Evolutionary conservation across 2,888 invertebrate genomes (phyloP).

Genomic region (Seira musarum): DNA sequence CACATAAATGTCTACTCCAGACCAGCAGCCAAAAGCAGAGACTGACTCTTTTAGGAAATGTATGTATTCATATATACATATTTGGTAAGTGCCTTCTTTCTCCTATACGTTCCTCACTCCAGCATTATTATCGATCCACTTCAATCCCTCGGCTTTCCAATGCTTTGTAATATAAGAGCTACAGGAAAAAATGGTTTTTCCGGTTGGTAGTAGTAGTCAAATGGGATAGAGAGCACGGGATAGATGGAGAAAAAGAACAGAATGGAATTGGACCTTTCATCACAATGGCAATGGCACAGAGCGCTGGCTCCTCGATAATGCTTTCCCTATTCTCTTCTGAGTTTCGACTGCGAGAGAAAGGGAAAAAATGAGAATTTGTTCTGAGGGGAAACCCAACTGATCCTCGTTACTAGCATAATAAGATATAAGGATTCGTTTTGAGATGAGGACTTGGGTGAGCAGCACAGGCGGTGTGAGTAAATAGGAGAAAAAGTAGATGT

Average conservation of each 20-base stretch:
- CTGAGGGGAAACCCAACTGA: not conserved
- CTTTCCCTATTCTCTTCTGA: not conserved
- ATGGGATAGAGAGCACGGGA: not conserved
- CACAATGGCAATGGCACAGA: conserved; percentile 4
- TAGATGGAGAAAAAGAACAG: conserved; percentile 21
- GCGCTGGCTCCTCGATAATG: not conserved
- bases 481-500: not conserved
- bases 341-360: too few species aligned
- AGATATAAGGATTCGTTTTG: not conserved
- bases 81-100: not conserved
- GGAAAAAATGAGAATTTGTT: not conserved
- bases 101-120: not conserved
- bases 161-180: conserved; percentile 8
- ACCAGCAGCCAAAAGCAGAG: too few species aligned
- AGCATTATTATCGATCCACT: conserved; percentile 55
- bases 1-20: not conserved
- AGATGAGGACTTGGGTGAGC: too few species aligned
- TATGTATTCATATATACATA: not conserved
- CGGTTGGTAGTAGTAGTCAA: conserved; percentile 13
- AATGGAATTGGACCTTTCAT: conserved; percentile 30
- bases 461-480: not conserved
- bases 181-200: conserved; percentile 16
- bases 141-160: conserved; percentile 40
- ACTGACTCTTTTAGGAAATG: too few species aligned
- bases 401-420: not conserved